Conservation (phyloP, 2,797 vertebrate genomes). For the Helostoma temminkii region DNA sequence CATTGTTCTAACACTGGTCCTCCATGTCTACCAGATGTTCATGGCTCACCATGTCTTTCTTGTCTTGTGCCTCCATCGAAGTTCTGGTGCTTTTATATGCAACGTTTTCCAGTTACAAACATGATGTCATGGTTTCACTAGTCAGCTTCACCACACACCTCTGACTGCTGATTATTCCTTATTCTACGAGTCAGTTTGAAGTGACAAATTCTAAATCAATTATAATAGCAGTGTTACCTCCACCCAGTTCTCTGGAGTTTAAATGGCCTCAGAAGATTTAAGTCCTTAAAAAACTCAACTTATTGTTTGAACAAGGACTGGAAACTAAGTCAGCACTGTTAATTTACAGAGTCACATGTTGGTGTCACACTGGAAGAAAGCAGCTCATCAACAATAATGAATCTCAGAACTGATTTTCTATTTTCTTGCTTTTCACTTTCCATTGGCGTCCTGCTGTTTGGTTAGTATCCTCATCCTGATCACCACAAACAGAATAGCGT, state of each 20-base stretch:
- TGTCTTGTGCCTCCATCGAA: slow-evolving; percentile 12
- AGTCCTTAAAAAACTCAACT: no score
- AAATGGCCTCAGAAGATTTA: no score
- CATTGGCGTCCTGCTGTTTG: background rate
- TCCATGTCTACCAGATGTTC: no score
- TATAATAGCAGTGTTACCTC: no score
- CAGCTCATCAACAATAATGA: background rate
- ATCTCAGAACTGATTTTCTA: background rate
- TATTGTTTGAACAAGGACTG: background rate
- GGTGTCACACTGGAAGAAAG: background rate
- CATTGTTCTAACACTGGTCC: no score
- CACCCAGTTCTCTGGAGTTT: no score
- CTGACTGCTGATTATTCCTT: no score
- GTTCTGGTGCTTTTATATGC: background rate
- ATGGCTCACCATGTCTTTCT: no score
- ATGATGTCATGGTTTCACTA: background rate
- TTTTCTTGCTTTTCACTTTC: background rate
- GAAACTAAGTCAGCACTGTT: background rate
- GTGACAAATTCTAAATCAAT: no score
- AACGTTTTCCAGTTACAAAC: background rate
- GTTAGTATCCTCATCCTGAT: background rate
- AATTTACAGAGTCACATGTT: background rate
- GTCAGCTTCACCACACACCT: background rate
- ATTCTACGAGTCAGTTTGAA: no score
- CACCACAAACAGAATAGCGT: no score